Evolutionary conservation across 2,113 vertebrate species (phyloP).

Genomic region (Charadrius vociferus): DNA sequence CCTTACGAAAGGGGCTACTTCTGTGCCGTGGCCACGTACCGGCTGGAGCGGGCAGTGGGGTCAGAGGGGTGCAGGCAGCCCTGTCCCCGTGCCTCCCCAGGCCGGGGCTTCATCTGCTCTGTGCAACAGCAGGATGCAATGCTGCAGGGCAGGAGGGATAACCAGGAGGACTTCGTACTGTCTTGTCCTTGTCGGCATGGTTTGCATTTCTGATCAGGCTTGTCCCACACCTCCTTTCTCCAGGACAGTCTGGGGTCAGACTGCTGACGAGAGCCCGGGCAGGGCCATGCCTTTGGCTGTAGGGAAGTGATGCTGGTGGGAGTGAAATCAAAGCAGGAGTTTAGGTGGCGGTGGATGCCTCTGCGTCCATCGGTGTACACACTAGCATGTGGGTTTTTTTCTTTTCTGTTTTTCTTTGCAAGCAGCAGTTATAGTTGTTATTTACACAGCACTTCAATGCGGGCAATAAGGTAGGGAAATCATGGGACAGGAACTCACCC

Average conservation of each 20-base stretch:
- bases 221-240: not conserved
- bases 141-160: too few relatives aligned
- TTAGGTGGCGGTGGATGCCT: too few relatives aligned
- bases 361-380: rapidly evolving
- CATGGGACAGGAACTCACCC: not conserved
- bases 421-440: not conserved
- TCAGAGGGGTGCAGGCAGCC: rapidly evolving
- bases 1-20: too few relatives aligned
- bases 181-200: too few relatives aligned
- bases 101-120: not conserved
- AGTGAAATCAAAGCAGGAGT: not conserved
- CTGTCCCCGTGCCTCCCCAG: not conserved
- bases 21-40: too few relatives aligned
- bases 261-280: too few relatives aligned
- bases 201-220: not conserved
- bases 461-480: not conserved
- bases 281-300: not conserved
- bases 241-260: not conserved
- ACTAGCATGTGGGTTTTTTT: not conserved
- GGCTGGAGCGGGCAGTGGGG: not conserved
- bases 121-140: not conserved
- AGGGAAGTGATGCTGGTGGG: too few relatives aligned
- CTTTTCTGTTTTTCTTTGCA: not conserved
- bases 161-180: not conserved
- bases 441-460: not conserved